Evolutionary conservation across 1,140 invertebrate genomes (phyloP).

Genomic region (Cataglyphis hispanica): DNA sequence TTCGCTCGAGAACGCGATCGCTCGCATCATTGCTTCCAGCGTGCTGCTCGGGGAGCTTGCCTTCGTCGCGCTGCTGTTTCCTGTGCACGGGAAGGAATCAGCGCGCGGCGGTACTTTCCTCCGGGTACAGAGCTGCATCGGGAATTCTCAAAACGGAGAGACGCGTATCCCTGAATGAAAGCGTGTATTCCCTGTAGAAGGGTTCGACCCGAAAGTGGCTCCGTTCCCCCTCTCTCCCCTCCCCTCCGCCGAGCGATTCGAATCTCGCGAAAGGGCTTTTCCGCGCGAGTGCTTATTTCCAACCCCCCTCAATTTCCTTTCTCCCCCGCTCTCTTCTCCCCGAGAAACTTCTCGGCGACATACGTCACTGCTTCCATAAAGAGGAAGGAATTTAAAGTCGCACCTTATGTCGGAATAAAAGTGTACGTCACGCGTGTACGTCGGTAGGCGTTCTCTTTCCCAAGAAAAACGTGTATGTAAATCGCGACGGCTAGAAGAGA

Average conservation of each 20-base stretch:
- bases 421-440: background rate
- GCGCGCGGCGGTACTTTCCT: conserved; percentile 27
- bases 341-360: conserved; percentile 43
- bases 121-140: conserved; percentile 3
- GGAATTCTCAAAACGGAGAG: conserved; percentile 37
- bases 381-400: conserved; percentile 56
- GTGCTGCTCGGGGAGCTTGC: conserved; percentile 14
- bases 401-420: conserved; percentile 36
- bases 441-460: background rate
- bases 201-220: conserved; percentile 56
- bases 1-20: conserved; percentile 22
- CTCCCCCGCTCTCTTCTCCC: too few species aligned
- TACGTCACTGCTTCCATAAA: conserved; percentile 56
- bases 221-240: too few species aligned
- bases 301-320: too few species aligned
- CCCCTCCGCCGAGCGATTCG: conserved; percentile 44
- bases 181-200: conserved; percentile 52
- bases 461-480: conserved; percentile 24
- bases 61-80: conserved; percentile 38
- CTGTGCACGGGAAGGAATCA: conserved; percentile 47
- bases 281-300: conserved; percentile 45
- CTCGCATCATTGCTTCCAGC: background rate
- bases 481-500: conserved; percentile 4
- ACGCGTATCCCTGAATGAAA: conserved; percentile 53
- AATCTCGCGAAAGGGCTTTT: conserved; percentile 59